Evolutionary conservation across 2,888 invertebrate genomes (phyloP), one percentile per base, ranked within the genome.

Genomic region (Nephrocerus scutellatus): DNA sequence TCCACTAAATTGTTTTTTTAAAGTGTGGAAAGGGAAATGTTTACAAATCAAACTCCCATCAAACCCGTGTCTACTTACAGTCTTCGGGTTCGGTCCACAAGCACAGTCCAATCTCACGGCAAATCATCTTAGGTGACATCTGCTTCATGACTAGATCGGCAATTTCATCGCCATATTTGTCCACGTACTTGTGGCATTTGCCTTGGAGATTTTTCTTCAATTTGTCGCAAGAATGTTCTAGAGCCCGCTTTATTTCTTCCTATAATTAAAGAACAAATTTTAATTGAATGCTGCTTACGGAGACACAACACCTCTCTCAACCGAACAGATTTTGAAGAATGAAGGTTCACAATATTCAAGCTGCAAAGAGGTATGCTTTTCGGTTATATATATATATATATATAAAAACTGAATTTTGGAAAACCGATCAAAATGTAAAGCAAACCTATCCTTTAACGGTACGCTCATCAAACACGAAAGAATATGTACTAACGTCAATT

Each of bases 111-210:
- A 88, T 62, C 45, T 80, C 70, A 1, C 72, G 60, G 65, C 90
- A 91, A 34, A 89, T 75, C 60, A 80, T 70, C 28, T 72, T 70
- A 0, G 90, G 86, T 35, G 75, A 72, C 48, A 85, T 59, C 54
- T 82, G 77, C 47, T 78, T 73, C 0, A 79, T 70, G 33, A 91
- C 63, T 36, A 88, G 66, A 12, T 76, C 73, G 52, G 88, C 81
- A 25, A 90, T 73, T 38, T 75, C 57, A 55, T 86, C 82, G 0
- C 80, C 81, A 63, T 86, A 83, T 57, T 80, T 72, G 34, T 79
- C 73, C 12, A 89, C 75, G 59, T 88, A 83, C 35, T 72, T 60
- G 49, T 79, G 75, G 62, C 90, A 91, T 44, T 84, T 74, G 0
- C 60, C 43, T 9, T 65, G 56, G 14, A 77, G 3, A 3, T 49